Evolutionary conservation across 2,797 vertebrate genomes (phyloP).

Genomic region (Acrocephalus scirpaceus): DNA sequence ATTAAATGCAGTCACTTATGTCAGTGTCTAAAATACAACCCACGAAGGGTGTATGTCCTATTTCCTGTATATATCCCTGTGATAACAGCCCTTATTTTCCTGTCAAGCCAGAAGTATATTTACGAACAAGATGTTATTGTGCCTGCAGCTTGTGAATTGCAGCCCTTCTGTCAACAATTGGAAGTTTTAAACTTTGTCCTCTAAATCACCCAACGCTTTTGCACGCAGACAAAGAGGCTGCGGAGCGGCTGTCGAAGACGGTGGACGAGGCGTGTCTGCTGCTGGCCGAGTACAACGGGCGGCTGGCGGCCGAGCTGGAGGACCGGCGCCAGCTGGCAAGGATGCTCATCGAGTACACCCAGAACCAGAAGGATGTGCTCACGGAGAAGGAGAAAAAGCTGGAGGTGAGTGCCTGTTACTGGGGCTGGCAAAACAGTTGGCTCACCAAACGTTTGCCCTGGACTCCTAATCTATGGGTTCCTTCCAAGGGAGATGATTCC

Average conservation of each 20-base stretch:
- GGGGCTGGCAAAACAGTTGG: accelerated
- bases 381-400: conserved; percentile 95
- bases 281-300: conserved; percentile 95
- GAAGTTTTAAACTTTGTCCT: background rate
- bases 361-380: conserved; percentile 93
- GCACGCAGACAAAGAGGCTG: conserved; percentile 91
- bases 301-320: conserved; percentile 95
- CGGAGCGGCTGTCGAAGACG: conserved; percentile 94
- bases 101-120: background rate
- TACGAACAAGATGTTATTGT: background rate
- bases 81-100: background rate
- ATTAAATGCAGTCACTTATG: background rate
- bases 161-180: background rate
- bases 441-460: accelerated
- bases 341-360: conserved; percentile 96
- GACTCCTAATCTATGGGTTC: background rate
- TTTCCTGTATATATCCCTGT: background rate
- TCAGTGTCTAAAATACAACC: background rate
- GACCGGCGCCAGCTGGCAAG: conserved; percentile 95
- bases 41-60: background rate
- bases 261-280: conserved; percentile 97
- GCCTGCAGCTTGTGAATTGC: background rate
- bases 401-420: conserved; percentile 78
- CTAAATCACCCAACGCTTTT: background rate
- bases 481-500: accelerated